phyloP scores from a whole-genome alignment of 2,797 vertebrate species.

The Aplochiton taeniatus region DNA sequence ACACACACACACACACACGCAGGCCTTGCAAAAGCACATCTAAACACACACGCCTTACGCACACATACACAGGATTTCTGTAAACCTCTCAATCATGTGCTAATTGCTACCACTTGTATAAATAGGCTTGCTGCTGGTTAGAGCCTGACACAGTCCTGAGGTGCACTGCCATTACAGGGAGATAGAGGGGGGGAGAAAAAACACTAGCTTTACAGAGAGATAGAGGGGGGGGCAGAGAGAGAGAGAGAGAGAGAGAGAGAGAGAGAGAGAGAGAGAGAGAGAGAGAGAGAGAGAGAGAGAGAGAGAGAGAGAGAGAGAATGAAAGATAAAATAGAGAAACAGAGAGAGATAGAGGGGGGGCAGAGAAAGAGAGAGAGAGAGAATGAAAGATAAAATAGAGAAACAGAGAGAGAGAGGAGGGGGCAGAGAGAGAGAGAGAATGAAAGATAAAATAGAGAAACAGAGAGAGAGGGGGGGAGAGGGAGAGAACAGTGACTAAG shows the following conservation, averaged over 20 bases:
- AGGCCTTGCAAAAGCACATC: neutral
- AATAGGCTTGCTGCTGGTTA: constrained; percentile 49
- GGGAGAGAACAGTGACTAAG: neutral
- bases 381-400: too few species aligned
- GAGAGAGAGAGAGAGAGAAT: too few species aligned
- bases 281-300: neutral
- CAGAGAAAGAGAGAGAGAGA: too few species aligned
- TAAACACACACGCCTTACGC: constrained; percentile 1
- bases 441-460: too few species aligned
- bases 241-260: neutral
- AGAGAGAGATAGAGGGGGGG: too few species aligned
- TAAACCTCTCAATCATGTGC: constrained; percentile 48
- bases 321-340: too few species aligned
- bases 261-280: neutral
- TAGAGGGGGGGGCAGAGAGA: neutral
- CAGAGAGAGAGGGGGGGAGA: neutral
- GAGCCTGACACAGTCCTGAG: constrained; percentile 36
- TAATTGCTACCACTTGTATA: constrained; percentile 64
- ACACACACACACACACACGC: constrained; percentile 12
- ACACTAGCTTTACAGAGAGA: too few species aligned
- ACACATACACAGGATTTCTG: constrained; percentile 12
- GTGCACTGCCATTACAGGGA: constrained; percentile 5
- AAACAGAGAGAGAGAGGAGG: too few species aligned
- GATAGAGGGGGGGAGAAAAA: neutral
- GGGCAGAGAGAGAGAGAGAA: too few species aligned